Percentiles rank a stretch among this genome's conserved stretches.
Evolutionary conservation across 1,140 invertebrate genomes (phyloP).

Genomic region (Diorhabda elongata): DNA sequence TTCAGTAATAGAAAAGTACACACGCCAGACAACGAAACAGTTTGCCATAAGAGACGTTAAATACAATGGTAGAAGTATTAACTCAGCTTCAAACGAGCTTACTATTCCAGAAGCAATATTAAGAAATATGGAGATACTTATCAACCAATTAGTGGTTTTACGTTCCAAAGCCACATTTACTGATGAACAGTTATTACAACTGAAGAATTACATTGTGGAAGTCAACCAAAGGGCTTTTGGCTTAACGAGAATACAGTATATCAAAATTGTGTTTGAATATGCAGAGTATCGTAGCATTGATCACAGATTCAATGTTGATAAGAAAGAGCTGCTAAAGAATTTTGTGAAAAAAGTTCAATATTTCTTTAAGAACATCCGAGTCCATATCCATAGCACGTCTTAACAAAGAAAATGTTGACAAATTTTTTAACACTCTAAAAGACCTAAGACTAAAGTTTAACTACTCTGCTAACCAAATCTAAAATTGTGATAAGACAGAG

Average conservation of each 20-base stretch:
- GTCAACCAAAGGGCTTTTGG: background rate
- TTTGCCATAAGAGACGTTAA: too few species aligned
- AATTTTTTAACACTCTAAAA: background rate
- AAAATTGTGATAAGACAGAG: background rate
- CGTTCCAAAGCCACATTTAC: background rate
- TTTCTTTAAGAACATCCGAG: conserved; percentile 18
- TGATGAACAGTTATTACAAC: background rate
- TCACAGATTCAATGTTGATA: background rate
- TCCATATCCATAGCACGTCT: conserved; percentile 23
- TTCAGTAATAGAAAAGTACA: too few species aligned
- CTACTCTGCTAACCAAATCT: background rate
- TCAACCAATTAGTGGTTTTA: too few species aligned
- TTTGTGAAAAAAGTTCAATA: background rate
- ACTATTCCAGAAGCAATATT: too few species aligned
- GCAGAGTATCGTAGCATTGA: background rate
- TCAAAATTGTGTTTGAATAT: background rate
- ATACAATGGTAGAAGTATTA: too few species aligned
- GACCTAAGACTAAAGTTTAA: background rate
- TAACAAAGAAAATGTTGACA: background rate
- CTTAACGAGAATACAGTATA: background rate
- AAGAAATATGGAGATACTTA: too few species aligned
- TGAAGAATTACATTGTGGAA: background rate
- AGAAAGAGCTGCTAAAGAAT: background rate
- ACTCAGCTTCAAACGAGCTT: too few species aligned
- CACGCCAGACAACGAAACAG: too few species aligned